phyloP scores from a whole-genome alignment of 2,113 vertebrate genomes.

The Spheniscus mendiculus region DNA sequence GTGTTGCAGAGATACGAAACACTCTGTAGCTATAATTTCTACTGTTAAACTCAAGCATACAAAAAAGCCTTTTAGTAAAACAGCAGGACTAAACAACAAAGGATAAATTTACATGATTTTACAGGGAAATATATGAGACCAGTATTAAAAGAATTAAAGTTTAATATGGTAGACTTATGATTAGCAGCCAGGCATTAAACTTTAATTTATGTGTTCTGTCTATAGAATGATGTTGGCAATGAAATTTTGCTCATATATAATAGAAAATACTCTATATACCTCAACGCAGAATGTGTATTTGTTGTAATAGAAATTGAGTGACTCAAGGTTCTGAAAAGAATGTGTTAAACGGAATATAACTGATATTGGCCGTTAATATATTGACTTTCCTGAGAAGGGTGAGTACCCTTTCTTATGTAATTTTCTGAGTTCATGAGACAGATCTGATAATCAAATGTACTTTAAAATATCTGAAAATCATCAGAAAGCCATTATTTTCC shows the following conservation, averaged over 20 bases:
- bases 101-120: neutral
- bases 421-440: neutral
- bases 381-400: neutral
- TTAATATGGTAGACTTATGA: neutral
- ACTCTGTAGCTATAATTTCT: neutral
- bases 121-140: neutral
- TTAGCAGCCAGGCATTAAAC: slow-evolving; percentile 1
- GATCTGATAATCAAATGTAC: neutral
- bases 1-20: neutral
- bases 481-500: neutral
- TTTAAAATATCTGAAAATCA: neutral
- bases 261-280: neutral
- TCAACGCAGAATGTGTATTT: neutral
- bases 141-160: neutral
- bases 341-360: neutral
- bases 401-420: neutral
- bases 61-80: neutral
- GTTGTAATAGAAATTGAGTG: neutral
- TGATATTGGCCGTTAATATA: neutral
- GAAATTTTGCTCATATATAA: neutral
- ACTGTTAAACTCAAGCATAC: neutral
- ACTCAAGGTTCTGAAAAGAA: slow-evolving; percentile 11
- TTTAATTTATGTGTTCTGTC: neutral
- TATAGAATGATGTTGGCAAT: neutral
- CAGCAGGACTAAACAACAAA: neutral